Evolutionary conservation across 2,888 invertebrate species (phyloP).

Genomic region (Drosophila pseudotalamancana): DNA sequence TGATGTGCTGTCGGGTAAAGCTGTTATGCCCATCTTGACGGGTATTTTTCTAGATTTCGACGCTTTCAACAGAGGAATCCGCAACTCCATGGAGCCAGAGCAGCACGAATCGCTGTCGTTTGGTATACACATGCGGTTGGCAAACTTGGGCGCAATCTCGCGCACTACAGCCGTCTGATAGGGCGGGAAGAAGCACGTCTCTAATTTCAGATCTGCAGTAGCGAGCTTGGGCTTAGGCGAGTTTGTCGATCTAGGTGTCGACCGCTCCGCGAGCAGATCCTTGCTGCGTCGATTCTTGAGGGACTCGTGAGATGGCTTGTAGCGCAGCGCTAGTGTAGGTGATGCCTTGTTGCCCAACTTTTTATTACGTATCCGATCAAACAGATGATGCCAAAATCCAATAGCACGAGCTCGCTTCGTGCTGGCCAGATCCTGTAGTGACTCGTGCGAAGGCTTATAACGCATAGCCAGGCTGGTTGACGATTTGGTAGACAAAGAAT

Average conservation of each 20-base stretch:
- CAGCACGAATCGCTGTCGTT: slow-evolving; percentile 56
- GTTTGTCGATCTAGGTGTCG: neutral
- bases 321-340: slow-evolving; percentile 57
- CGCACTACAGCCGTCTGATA: slow-evolving; percentile 65
- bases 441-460: slow-evolving; percentile 36
- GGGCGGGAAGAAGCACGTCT: slow-evolving; percentile 63
- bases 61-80: slow-evolving; percentile 28
- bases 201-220: slow-evolving; percentile 42
- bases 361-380: slow-evolving; percentile 29
- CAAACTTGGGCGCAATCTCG: slow-evolving; percentile 63
- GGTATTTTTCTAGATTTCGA: slow-evolving; percentile 1
- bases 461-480: slow-evolving; percentile 24
- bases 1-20: slow-evolving; percentile 9
- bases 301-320: slow-evolving; percentile 68
- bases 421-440: slow-evolving; percentile 13
- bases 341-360: slow-evolving; percentile 2
- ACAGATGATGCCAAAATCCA: slow-evolving; percentile 49
- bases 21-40: neutral
- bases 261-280: slow-evolving; percentile 10
- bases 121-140: slow-evolving; percentile 35
- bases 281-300: slow-evolving; percentile 41
- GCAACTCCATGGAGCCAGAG: slow-evolving; percentile 42
- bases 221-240: neutral
- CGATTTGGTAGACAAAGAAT: slow-evolving; percentile 5
- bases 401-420: slow-evolving; percentile 18